Base-by-base conservation (phyloP, 2,888 invertebrate genomes). In the Dascillus cervinus region DNA sequence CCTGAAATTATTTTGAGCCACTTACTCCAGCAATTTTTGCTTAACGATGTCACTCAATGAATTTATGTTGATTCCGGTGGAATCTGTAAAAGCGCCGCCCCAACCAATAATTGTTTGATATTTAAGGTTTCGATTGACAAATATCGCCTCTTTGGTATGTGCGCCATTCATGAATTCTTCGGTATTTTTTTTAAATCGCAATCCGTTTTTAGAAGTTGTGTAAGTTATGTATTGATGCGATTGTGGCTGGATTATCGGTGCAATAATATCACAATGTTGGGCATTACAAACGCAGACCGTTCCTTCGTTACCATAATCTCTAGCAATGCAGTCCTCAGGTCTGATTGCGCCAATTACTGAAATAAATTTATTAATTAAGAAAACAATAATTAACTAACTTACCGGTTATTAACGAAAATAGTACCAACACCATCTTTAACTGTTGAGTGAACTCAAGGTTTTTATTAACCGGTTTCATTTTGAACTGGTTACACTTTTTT, bases 21-120 rank as follows among this genome's bases (percentile, higher is more conserved):
- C 8, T 65, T 64, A 75, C 69, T 64, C 56, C 11, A 82, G 48
- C 4, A 83, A 53, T 19, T 65, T 53, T 2, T 72, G 54, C 52
- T 73, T 73, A 3, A 72, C 54, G 2, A 45, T 53, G 22, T 63
- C 53, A 1, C 77, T 72, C 8, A 89, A 62, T 6, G 66, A 70
- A 3, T 67, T 64, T 51, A 88, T 77, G 57, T 86, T 86, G 11
- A 87, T 41, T 23, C 59, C 40, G 2, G 74, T 72, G 1, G 77
- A 66, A 32, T 82, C 82, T 0, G 90, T 90, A 38, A 90, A 83
- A 0, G 88, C 83, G 0, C 85, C 89, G 0, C 91, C 90, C 56
- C 86, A 90, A 0, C 90, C 90, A 39, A 75, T 59, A 14, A 91
- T 79, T 11, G 52, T 66, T 58, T 90, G 90, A 48, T 66, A 74